Percentiles rank a stretch among this genome's conserved stretches.
Evolutionary conservation across 2,888 invertebrate species (phyloP).

Genomic region (Octodonta nipae): DNA sequence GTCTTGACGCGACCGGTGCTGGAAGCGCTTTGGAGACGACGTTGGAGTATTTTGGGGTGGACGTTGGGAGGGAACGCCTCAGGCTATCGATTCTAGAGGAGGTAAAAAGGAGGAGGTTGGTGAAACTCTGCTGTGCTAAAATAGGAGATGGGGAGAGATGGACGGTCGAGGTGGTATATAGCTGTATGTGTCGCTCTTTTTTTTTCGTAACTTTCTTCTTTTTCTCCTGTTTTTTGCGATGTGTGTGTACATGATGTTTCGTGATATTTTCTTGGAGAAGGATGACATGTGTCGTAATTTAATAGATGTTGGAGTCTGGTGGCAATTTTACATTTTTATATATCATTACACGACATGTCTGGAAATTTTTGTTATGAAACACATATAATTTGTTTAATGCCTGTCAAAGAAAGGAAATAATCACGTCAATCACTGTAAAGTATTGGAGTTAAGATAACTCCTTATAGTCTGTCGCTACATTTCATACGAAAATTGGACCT

Average conservation of each 20-base stretch:
- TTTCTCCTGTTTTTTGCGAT: constrained; percentile 7
- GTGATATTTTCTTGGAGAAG: constrained; percentile 9
- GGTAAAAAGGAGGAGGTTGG: constrained; percentile 11
- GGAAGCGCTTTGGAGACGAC: constrained; percentile 40
- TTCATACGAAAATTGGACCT: no score
- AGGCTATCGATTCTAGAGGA: constrained; percentile 27
- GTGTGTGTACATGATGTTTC: constrained; percentile 12
- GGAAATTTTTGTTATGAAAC: no score
- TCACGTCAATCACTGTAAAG: no score
- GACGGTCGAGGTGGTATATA: not conserved
- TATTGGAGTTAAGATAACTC: no score
- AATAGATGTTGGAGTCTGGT: not conserved
- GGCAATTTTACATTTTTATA: not conserved
- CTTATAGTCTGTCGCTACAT: no score
- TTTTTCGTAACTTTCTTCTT: constrained; percentile 5
- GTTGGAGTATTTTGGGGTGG: constrained; percentile 28
- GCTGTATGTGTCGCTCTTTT: constrained; percentile 6
- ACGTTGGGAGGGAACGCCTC: constrained; percentile 31
- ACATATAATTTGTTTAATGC: no score
- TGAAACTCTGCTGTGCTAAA: constrained; percentile 2
- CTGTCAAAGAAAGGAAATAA: no score
- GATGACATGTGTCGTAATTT: not conserved
- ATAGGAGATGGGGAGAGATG: constrained; percentile 4
- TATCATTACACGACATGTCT: not conserved
- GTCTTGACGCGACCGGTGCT: constrained; percentile 40